Evolutionary conservation across 2,888 invertebrate species (phyloP).

Genomic region (Melanotus villosus): DNA sequence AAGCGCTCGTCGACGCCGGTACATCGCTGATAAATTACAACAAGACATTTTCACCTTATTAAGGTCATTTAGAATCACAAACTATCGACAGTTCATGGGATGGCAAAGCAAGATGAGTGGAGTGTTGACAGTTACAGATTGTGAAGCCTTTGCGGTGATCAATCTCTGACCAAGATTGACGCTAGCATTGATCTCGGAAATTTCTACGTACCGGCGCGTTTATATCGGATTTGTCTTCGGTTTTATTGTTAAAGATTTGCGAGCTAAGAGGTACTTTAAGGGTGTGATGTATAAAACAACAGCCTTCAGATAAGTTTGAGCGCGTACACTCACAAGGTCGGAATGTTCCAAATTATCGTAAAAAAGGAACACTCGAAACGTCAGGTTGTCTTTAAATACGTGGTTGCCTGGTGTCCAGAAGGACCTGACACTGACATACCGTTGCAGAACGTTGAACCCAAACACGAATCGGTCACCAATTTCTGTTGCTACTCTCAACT

Average conservation of each 20-base stretch:
- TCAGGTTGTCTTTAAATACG: slow-evolving; percentile 38
- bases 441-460: slow-evolving; percentile 51
- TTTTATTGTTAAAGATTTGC: neutral
- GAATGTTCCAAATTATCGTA: slow-evolving; percentile 20
- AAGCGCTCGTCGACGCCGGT: too few species aligned
- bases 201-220: slow-evolving; percentile 1
- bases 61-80: slow-evolving; percentile 36
- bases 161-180: slow-evolving; percentile 49
- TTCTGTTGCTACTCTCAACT: slow-evolving; percentile 11
- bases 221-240: neutral
- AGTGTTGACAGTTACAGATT: slow-evolving; percentile 51
- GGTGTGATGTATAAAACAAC: too few species aligned
- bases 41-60: slow-evolving; percentile 35
- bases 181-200: slow-evolving; percentile 31
- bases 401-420: slow-evolving; percentile 30
- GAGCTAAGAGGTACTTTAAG: slow-evolving; percentile 3
- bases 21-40: slow-evolving; percentile 20
- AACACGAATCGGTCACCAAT: slow-evolving; percentile 48
- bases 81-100: slow-evolving; percentile 34
- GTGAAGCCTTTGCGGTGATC: slow-evolving; percentile 49
- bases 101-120: slow-evolving; percentile 39
- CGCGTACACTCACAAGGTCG: slow-evolving; percentile 19
- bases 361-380: neutral
- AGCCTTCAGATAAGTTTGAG: too few species aligned
- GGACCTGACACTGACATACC: slow-evolving; percentile 49